Conservation (phyloP, 2,888 invertebrate species). For the Acronicta leporina region DNA sequence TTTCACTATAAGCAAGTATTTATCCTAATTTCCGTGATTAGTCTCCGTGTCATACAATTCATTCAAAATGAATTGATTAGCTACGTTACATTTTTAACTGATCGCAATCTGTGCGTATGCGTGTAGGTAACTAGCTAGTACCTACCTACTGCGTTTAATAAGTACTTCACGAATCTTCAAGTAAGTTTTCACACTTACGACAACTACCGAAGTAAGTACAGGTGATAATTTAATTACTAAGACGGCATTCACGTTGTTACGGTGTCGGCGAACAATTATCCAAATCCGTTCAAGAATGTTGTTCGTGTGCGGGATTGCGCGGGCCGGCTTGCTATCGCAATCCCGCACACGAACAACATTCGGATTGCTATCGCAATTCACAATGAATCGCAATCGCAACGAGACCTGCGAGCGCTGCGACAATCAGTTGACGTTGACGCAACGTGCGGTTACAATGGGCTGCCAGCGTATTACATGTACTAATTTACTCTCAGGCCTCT, state of each 20-base stretch:
- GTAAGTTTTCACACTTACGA: slow-evolving; percentile 20
- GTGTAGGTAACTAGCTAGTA: background rate
- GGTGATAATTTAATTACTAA: slow-evolving; percentile 28
- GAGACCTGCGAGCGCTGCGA: no score
- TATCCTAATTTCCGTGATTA: slow-evolving; percentile 17
- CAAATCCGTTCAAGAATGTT: no score
- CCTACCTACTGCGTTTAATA: background rate
- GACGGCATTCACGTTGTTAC: background rate
- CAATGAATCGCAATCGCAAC: no score
- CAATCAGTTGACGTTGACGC: no score
- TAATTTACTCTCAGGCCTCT: no score
- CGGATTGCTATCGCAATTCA: no score
- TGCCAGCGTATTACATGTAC: no score
- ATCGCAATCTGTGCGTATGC: background rate
- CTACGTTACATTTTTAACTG: slow-evolving; percentile 9
- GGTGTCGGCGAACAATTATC: background rate
- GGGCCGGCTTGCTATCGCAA: no score
- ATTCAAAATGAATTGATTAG: background rate
- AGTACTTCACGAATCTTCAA: slow-evolving; percentile 11
- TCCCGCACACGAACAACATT: no score
- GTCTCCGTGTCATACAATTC: background rate
- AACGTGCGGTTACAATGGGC: no score
- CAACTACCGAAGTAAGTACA: background rate
- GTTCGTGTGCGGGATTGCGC: no score
- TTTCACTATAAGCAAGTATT: slow-evolving; percentile 39